Base-by-base conservation (phyloP, 2,888 invertebrate species). In the Antitype chi region DNA sequence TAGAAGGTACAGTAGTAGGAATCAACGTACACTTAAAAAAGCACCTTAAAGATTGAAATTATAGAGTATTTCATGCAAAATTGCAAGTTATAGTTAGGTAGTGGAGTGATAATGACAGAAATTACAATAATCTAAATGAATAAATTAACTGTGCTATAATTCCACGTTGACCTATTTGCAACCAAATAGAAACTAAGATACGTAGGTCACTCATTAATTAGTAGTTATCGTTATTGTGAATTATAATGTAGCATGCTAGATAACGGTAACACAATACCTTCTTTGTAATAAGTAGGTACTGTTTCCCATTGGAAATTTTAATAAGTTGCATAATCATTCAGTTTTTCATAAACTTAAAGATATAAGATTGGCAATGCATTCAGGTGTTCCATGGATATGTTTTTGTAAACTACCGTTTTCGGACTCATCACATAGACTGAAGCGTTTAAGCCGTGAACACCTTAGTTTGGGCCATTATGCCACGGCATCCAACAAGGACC, bases 141-240 rank as follows among this genome's bases (percentile, higher is more conserved):
- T 67, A 17, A 28, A 43, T 63, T 25, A 64, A 55, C 23, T 64
- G n/a, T 73, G 38, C 17, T 43, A n/a, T 52, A 49, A 60, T 60
- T 70, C 9, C 47, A 63, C 23, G 80, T 70, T 78, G 49, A 62
- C 71, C 57, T 63, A 80, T 63, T 84, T 79, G 80, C 71, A 71
- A 67, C 32, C 25, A 60, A 62, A 55, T 66, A 80, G 2, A 38
- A 66, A 47, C 8, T 23, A n/a, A 57, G 28, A 70, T 69, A 66
- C 17, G 17, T 38, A 52, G 20, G 38, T 49, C n/a, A 53, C 47
- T 32, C 53, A 49, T 57, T 73, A 80, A 74, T 63, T 59, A 53
- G 47, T 59, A 64, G 47, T 53, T 78, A 64, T 70, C 53, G 13
- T 55, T 28, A 53, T 49, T 70, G 49, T 66, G 60, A 81, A 64